Base-by-base conservation (phyloP, 2,113 vertebrate species). In the Nannobrachium achirus region DNA sequence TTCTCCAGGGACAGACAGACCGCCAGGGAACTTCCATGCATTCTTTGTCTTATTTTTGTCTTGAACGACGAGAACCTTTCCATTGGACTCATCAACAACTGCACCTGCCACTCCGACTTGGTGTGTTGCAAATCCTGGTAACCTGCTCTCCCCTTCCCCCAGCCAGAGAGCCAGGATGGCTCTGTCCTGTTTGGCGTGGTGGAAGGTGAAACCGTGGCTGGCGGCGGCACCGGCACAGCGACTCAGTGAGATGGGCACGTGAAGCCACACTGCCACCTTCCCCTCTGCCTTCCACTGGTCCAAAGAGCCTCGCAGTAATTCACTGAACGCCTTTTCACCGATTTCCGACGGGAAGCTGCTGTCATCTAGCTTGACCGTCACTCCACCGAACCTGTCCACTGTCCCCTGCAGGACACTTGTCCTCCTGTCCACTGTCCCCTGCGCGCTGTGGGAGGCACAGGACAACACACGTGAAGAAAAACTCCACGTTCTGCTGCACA, bases 1-100 rank as follows among this genome's bases (percentile, higher is more conserved):
- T 91, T 98, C 97, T 58, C 94, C 95, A 2, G 92, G 95, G 78
- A 98, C 94, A 19, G 96, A 94, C 73, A 98, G 83, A 20, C 96
- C 97, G 50, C 97, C 97, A 51, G 98, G 97, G 82, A 99, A 96
- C 76, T 98, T 99, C 97, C 97, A 99, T 2, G 91, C 90, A 0
- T 96, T 97, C 82, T 84, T 78, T 16, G 90, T 91, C 95, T 93
- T 97, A 82, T 97, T 95, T 86, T 85, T 94, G 88, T 98, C 97
- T 82, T 98, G 97, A 61, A 98, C 93, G 1, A 97, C 96, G n/a
- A 99, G 80, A 76, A 99, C 93, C 81, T 94, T 97, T 45, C 95
- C 93, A 50, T 88, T 93, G 39, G 87, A 89, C 88, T 94, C 92
- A 80, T 99, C 93, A 46, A 98, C 91, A 51, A 98, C 96, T 73